These are phyloP conservation scores for Chloropsis cyanopogon DNA, from an alignment of 2,113 vertebrate species.

Conservation along the genomic window DNA sequence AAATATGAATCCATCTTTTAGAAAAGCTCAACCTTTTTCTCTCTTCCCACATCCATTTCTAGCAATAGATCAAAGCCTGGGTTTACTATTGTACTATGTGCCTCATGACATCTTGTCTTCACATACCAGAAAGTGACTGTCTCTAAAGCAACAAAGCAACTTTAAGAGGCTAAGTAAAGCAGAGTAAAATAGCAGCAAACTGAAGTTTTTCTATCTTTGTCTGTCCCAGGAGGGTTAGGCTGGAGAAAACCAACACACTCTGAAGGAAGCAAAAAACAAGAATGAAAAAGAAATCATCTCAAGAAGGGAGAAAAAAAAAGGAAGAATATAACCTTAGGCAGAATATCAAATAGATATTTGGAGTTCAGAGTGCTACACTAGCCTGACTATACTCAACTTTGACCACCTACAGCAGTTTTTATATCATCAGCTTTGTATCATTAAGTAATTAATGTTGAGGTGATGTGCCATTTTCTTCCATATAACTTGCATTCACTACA, in stretches of 20 bases:
- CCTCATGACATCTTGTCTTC: not conserved
- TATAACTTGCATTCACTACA: not conserved
- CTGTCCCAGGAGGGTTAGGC: not conserved
- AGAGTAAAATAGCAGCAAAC: not conserved
- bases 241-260: not conserved
- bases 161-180: not conserved
- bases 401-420: not conserved
- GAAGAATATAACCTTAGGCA: not conserved
- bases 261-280: not conserved
- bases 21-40: not conserved
- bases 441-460: constrained; percentile 19
- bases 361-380: not conserved
- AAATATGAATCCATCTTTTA: not conserved
- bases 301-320: not conserved
- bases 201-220: not conserved
- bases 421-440: not conserved
- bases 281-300: not conserved
- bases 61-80: not conserved
- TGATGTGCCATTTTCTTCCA: not conserved
- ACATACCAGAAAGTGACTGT: not conserved
- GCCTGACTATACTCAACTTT: not conserved
- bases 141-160: not conserved
- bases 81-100: not conserved
- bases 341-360: not conserved
- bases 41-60: not conserved